Evolutionary conservation across 2,797 vertebrate genomes (phyloP), one percentile per base, ranked within the genome.

Genomic region (Morus bassanus): DNA sequence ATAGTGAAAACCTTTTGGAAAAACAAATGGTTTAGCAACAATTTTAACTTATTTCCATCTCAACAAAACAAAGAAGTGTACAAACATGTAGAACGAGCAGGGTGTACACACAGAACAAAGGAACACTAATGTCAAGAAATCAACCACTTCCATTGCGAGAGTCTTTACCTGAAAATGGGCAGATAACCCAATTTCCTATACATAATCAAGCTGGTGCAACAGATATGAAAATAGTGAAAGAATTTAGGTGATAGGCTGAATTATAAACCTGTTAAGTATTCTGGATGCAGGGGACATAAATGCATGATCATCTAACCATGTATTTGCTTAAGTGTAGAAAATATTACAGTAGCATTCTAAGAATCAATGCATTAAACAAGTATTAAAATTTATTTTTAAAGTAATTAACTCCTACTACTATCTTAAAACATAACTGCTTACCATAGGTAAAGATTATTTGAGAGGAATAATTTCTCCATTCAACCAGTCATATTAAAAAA

Each of bases 101-200:
- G 91, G 69, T 86, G 89, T 93, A 95, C 85, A 97, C 96, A 97
- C 79, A 96, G 85, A 96, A 98, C 88, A 92, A 48, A 92, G 73
- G 87, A 95, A 96, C 85, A 95, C 76, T 85, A 83, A 97, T 81
- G 85, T 93, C 89, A 97, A 96, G 81, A 95, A 97, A 89, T 73
- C 64, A 84, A 93, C 50, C 60, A 75, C 48, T 85, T 89, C 78
- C 65, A 24, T 37, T 63, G 46, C 0, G 3, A 94, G 46, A 76
- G 54, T 88, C 85, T 94, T 92, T 81, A 94, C 78, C 48, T 95
- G 91, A 76, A 91, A 75, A 79, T 33, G 59, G 91, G 76, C 17
- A 96, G 84, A 64, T 84, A 90, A 78, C 91, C 61, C 94, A 91
- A 84, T 93, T 86, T 93, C 59, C 37, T 81, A 95, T 6, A 94